A percentile compares a stretch with the other conserved stretches of the same genome.
phyloP scores from a whole-genome alignment of 2,113 vertebrate species.

The Platycercus adscitus region DNA sequence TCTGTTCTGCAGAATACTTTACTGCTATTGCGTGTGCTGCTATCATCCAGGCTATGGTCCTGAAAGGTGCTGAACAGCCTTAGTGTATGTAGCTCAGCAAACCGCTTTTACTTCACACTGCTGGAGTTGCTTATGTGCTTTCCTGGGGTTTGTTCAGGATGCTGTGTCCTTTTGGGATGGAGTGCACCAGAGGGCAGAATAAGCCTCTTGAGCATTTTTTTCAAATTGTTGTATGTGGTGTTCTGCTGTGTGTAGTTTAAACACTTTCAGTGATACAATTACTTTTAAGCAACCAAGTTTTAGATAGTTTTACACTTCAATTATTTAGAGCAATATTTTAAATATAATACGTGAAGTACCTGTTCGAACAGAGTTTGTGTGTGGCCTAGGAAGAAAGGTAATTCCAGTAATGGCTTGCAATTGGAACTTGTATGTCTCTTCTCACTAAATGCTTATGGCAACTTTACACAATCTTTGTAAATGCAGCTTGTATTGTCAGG shows the following conservation, averaged over 20 bases:
- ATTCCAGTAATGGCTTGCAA: constrained; percentile 68
- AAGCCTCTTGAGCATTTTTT: not conserved
- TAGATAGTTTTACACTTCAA: constrained; percentile 53
- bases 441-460: constrained; percentile 68
- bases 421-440: constrained; percentile 48
- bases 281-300: constrained; percentile 32
- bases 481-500: constrained; percentile 43
- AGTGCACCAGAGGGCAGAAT: constrained; percentile 27
- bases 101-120: not conserved
- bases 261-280: not conserved
- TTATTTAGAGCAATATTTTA: constrained; percentile 48
- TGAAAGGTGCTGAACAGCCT: not conserved
- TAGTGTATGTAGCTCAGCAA: not conserved
- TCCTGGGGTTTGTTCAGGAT: not conserved
- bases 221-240: not conserved
- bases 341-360: constrained; percentile 28
- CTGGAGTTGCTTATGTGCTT: not conserved
- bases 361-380: constrained; percentile 68
- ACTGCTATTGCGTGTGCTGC: not conserved
- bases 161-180: not conserved
- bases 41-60: not conserved
- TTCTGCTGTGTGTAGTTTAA: constrained; percentile 23
- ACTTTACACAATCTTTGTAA: constrained; percentile 38
- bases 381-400: constrained; percentile 62
- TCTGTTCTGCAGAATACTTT: not conserved